Base-by-base conservation (phyloP, 2,113 vertebrate species). In the Propithecus coquereli region DNA sequence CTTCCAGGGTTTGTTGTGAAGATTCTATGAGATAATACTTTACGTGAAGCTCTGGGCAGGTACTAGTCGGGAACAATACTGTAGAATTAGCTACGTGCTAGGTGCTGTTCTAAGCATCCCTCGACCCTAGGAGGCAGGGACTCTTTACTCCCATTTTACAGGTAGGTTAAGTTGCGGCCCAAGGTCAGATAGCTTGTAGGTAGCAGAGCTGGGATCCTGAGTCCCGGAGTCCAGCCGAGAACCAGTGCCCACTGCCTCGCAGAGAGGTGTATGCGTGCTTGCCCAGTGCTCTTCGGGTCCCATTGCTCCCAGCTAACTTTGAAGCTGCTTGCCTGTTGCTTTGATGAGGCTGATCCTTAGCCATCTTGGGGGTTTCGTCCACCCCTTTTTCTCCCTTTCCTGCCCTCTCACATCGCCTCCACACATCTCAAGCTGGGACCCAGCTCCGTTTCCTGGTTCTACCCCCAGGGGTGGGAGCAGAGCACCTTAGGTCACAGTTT, bases 1-100 rank as follows among this genome's bases (percentile, higher is more conserved):
- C 76, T 97, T 97, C 96, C 96, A 90, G 97, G 90, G 94, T 90
- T 95, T 34, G 34, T 87, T 77, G 32, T 4, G 84, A 82, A 96
- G 96, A 95, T 86, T n/a, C 90, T 59, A 4, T 27, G 68, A 96
- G 96, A 97, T 97, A 90, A 65, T n/a, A n/a, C 5, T 2, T 30
- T 3, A n/a, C 2, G 11, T 27, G 73, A 57, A 65, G 45, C 74
- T 85, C 90, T 22, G 32, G 74, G 79, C 70, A 57, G 68, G 66
- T 57, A 40, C 76, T 18, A 47, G 84, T 37, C 54, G 83, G 2
- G 40, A 66, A 76, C 61, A 50, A 40, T 34, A 34, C 50, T 9
- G 13, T 87, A 52, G 92, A 27, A 74, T 93, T 86, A 83, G 61
- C 54, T 68, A 13, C 34, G 83, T 52, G 45, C 54, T 70, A 2